These are phyloP conservation scores for Stylophora pistillata DNA, from an alignment of 64 coral and sea anemone genomes.

Conservation along the genomic window DNA sequence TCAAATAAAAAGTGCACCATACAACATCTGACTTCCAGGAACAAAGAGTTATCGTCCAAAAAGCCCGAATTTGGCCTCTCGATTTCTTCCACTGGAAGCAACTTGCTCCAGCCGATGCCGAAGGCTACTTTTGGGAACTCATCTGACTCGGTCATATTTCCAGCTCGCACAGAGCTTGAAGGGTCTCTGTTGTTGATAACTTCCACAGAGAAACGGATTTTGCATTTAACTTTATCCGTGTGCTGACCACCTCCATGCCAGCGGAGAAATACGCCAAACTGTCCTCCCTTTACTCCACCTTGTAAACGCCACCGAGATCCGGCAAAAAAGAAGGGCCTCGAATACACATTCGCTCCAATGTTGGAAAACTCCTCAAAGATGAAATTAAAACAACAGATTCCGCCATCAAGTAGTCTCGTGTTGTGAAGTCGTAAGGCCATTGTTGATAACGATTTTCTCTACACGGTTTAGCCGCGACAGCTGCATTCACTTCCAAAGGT, in stretches of 20 bases:
- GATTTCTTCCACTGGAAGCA: slow-evolving; percentile 65
- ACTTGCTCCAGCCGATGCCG: slow-evolving; percentile 93
- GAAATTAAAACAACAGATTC: slow-evolving; percentile 72
- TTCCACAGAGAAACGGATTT: slow-evolving; percentile 65
- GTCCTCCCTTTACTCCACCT: slow-evolving; percentile 73
- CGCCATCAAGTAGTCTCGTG: slow-evolving; percentile 54
- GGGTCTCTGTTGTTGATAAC: slow-evolving; percentile 78
- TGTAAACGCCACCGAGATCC: slow-evolving; percentile 88
- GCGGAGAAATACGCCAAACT: slow-evolving; percentile 81
- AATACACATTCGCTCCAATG: slow-evolving; percentile 75
- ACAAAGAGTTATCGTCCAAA: slow-evolving; percentile 70
- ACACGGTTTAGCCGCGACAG: neutral
- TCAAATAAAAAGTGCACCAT: slow-evolving; percentile 81
- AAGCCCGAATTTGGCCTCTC: slow-evolving; percentile 65
- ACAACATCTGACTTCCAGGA: slow-evolving; percentile 80
- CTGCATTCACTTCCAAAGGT: neutral
- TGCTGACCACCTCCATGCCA: slow-evolving; percentile 83
- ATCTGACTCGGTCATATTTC: slow-evolving; percentile 70
- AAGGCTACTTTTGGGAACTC: slow-evolving; percentile 86
- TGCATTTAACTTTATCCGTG: slow-evolving; percentile 84
- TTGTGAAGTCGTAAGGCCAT: slow-evolving; percentile 95
- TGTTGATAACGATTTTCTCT: neutral
- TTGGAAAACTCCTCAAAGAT: slow-evolving; percentile 88
- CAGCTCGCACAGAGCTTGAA: slow-evolving; percentile 69
- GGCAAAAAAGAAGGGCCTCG: slow-evolving; percentile 89